Conservation (phyloP, 2,888 invertebrate genomes). For the Uropetala carovei region DNA sequence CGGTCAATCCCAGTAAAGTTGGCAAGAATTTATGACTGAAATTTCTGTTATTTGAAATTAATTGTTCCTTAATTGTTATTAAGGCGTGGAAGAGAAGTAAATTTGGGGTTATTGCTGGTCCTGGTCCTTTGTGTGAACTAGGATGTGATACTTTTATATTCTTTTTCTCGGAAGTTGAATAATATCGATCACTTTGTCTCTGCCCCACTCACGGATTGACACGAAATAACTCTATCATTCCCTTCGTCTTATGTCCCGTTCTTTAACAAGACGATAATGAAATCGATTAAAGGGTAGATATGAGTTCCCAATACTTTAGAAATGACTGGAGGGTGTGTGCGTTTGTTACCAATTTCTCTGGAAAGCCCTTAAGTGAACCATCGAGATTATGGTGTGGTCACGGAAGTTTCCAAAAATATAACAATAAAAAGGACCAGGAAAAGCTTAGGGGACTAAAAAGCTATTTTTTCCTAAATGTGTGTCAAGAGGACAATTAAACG, state of each 20-base stretch:
- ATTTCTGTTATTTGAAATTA: too few relatives aligned
- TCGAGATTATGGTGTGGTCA: conserved; percentile 38
- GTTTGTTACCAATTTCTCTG: not conserved
- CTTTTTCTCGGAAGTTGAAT: not conserved
- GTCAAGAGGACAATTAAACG: conserved; percentile 1
- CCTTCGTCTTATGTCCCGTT: not conserved
- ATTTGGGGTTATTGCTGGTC: too few relatives aligned
- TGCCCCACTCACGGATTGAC: too few relatives aligned
- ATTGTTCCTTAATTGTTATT: too few relatives aligned
- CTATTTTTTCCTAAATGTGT: conserved; percentile 29
- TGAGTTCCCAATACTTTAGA: not conserved
- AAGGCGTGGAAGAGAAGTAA: too few relatives aligned
- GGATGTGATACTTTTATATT: not conserved
- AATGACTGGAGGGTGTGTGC: not conserved
- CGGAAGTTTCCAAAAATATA: conserved; percentile 29
- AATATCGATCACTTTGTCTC: not conserved
- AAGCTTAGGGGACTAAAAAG: not conserved
- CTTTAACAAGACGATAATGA: not conserved
- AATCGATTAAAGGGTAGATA: not conserved
- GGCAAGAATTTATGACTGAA: too few relatives aligned
- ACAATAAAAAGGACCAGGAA: conserved; percentile 33
- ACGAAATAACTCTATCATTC: not conserved
- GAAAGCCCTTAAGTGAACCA: conserved; percentile 6
- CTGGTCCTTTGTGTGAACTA: too few relatives aligned
- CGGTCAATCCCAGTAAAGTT: too few relatives aligned